Percentiles rank a stretch among this genome's conserved stretches.
Evolutionary conservation across 2,888 invertebrate genomes (phyloP).

Genomic region (Nomada ferruginata): DNA sequence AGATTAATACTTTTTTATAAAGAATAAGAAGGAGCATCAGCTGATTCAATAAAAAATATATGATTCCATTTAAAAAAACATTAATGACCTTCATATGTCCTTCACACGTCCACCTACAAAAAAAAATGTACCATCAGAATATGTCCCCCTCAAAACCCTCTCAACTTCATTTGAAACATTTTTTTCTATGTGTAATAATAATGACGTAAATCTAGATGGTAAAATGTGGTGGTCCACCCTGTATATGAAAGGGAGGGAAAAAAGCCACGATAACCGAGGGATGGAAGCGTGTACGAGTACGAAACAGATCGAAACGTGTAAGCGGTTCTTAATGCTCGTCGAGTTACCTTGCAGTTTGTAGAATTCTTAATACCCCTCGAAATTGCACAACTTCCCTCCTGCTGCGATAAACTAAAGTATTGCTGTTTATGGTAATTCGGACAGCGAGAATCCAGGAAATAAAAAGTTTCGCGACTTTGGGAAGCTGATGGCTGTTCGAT

Average conservation of each 20-base stretch:
- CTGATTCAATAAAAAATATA: too few species aligned
- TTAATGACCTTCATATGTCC: too few species aligned
- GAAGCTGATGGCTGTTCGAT: background rate
- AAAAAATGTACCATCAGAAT: too few species aligned
- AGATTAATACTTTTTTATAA: too few species aligned
- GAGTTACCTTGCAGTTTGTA: constrained; percentile 21
- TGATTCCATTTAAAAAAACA: too few species aligned
- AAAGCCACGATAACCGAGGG: background rate
- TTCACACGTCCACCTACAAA: too few species aligned
- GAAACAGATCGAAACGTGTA: constrained; percentile 6
- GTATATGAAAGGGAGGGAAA: background rate
- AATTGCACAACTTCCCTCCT: constrained; percentile 16
- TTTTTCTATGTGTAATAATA: too few species aligned
- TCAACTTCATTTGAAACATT: too few species aligned
- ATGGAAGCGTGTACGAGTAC: background rate
- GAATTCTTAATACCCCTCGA: constrained; percentile 38
- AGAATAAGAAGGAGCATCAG: too few species aligned
- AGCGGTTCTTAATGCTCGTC: constrained; percentile 10
- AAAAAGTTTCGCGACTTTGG: constrained; percentile 3
- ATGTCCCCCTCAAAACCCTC: too few species aligned
- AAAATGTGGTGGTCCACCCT: too few species aligned
- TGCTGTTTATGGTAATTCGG: constrained; percentile 10
- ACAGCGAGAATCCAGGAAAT: background rate
- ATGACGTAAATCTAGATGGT: too few species aligned
- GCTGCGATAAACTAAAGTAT: constrained; percentile 9